A percentile compares a stretch with the other conserved stretches of the same genome.
Conservation (phyloP, 23 tunicate species). For the Clavelina lepadiformis region DNA sequence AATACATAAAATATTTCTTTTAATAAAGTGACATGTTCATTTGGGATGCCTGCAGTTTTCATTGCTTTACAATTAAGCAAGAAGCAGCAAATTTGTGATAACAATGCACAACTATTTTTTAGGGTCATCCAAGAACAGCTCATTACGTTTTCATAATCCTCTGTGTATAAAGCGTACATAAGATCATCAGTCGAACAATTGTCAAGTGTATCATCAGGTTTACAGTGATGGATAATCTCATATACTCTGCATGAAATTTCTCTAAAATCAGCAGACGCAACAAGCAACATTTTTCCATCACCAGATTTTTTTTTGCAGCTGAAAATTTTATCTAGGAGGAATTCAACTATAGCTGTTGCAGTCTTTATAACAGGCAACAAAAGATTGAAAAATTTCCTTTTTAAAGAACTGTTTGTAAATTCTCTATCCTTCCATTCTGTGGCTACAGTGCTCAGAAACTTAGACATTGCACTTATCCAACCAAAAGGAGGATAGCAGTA, state of each 20-base stretch:
- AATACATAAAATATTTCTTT: slow-evolving; percentile 6
- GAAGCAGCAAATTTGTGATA: slow-evolving; percentile 14
- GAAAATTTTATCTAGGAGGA: slow-evolving; percentile 34
- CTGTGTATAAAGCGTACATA: slow-evolving; percentile 21
- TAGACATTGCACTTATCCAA: slow-evolving; percentile 44
- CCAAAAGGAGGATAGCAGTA: slow-evolving; percentile 31
- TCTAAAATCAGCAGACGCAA: slow-evolving; percentile 52
- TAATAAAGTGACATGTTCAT: not conserved
- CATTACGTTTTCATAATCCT: slow-evolving; percentile 56
- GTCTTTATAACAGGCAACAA: not conserved
- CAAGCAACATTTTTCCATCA: slow-evolving; percentile 2
- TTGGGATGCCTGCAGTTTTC: not conserved
- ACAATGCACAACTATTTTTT: slow-evolving; percentile 29
- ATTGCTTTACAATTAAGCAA: not conserved
- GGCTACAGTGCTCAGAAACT: slow-evolving; percentile 6
- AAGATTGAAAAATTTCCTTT: not conserved
- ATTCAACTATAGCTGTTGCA: slow-evolving; percentile 14
- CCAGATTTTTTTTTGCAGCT: slow-evolving; percentile 8
- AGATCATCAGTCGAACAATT: not conserved
- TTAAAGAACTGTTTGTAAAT: not conserved
- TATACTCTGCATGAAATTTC: slow-evolving; percentile 33
- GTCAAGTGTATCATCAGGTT: not conserved
- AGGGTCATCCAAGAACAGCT: slow-evolving; percentile 59
- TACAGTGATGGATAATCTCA: slow-evolving; percentile 5
- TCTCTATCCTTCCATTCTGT: not conserved